Evolutionary conservation across 2,113 vertebrate genomes (phyloP).

Genomic region (Apodemus speciosus): DNA sequence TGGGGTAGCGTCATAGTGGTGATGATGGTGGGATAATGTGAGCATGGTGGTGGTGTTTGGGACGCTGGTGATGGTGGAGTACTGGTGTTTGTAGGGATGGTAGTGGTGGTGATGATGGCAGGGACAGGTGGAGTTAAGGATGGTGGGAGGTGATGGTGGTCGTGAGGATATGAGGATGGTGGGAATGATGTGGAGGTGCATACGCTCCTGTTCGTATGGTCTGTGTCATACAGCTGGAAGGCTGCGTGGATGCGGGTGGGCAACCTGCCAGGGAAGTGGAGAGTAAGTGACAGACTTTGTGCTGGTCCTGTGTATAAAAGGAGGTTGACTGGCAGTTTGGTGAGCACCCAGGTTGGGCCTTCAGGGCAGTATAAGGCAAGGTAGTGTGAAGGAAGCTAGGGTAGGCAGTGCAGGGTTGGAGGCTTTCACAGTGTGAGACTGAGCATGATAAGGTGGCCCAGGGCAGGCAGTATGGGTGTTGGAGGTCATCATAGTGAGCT

Average conservation of each 20-base stretch:
- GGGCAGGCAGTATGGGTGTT: neutral
- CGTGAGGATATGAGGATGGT: neutral
- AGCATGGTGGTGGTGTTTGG: neutral
- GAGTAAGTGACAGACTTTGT: neutral
- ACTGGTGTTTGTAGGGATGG: neutral
- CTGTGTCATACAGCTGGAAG: no score
- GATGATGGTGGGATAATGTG: neutral
- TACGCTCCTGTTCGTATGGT: no score
- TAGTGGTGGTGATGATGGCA: neutral
- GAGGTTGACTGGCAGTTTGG: neutral
- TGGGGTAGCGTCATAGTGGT: neutral
- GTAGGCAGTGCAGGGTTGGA: neutral
- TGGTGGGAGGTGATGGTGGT: neutral
- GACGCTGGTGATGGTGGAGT: neutral
- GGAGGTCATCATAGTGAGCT: neutral
- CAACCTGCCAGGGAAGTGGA: neutral
- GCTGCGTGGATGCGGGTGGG: neutral
- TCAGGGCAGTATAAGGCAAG: neutral
- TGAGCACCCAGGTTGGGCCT: no score
- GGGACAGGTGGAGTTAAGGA: neutral
- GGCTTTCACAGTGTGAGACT: neutral
- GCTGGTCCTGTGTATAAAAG: no score
- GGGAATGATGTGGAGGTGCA: neutral
- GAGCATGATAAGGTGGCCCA: neutral
- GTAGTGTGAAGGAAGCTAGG: neutral